These are phyloP conservation scores for Ophion slaviceki DNA, from an alignment of 2,888 invertebrate genomes.

Conservation along the genomic window DNA sequence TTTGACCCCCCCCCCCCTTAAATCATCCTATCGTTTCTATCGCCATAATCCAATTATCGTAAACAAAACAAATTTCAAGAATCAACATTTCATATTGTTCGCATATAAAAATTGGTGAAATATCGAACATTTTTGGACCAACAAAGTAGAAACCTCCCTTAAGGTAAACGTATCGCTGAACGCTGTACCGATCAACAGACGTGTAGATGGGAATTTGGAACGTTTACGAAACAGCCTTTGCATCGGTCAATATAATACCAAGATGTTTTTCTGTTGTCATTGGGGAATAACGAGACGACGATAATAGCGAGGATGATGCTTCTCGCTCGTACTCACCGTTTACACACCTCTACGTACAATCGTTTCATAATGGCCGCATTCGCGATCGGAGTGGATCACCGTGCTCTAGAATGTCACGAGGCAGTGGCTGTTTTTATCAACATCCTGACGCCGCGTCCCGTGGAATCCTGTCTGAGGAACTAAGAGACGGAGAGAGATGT, in stretches of 20 bases:
- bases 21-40: too few species aligned
- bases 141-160: too few species aligned
- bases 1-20: too few species aligned
- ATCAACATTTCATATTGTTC: too few species aligned
- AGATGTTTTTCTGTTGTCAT: constrained; percentile 17
- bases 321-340: background rate
- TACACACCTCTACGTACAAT: background rate
- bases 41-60: too few species aligned
- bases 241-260: constrained; percentile 18
- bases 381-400: constrained; percentile 58
- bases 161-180: too few species aligned
- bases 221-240: constrained; percentile 31
- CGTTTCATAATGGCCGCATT: constrained; percentile 41
- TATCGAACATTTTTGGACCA: too few species aligned
- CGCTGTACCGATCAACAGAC: background rate
- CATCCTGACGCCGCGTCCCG: constrained; percentile 11
- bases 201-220: constrained; percentile 10
- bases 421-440: background rate
- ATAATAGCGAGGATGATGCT: constrained; percentile 26
- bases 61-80: too few species aligned
- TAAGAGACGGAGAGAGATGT: background rate
- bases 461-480: constrained; percentile 14
- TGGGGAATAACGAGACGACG: constrained; percentile 13
- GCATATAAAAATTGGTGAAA: too few species aligned
- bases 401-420: constrained; percentile 63